These are phyloP conservation scores for Apus apus DNA, from an alignment of 2,113 vertebrate species.

Conservation along the genomic window DNA sequence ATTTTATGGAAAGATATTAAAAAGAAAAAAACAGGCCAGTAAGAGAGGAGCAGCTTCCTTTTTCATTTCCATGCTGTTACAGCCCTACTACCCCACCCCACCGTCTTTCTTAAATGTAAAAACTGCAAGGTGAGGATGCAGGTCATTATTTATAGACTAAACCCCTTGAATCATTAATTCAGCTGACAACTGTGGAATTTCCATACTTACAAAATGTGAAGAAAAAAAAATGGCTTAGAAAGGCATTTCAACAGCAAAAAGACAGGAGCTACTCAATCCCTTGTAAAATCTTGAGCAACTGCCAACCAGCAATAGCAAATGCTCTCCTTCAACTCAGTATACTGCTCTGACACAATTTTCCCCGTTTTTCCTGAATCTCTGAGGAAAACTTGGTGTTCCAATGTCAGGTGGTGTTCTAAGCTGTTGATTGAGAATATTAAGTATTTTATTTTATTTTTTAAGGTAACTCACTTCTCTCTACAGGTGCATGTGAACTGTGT, in stretches of 20 bases:
- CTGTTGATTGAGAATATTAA: neutral
- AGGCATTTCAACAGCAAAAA: neutral
- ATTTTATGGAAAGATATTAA: neutral
- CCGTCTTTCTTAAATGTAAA: neutral
- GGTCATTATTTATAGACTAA: neutral
- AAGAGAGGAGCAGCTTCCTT: neutral
- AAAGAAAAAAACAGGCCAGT: neutral
- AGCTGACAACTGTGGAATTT: neutral
- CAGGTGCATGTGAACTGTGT: neutral
- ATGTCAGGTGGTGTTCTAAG: neutral
- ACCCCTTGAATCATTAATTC: neutral
- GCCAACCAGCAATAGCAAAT: neutral
- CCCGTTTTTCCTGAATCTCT: neutral
- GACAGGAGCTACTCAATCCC: neutral
- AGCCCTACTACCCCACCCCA: neutral
- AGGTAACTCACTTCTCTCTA: neutral
- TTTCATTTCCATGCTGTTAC: neutral
- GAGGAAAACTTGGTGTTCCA: neutral
- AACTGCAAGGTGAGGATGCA: neutral
- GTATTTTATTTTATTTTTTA: neutral
- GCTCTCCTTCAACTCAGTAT: neutral
- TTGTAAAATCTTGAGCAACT: neutral
- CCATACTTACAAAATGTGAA: neutral
- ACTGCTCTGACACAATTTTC: neutral
- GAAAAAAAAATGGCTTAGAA: neutral